Conservation (phyloP, 2,888 invertebrate species). For the Lepidochrysops patricia region DNA sequence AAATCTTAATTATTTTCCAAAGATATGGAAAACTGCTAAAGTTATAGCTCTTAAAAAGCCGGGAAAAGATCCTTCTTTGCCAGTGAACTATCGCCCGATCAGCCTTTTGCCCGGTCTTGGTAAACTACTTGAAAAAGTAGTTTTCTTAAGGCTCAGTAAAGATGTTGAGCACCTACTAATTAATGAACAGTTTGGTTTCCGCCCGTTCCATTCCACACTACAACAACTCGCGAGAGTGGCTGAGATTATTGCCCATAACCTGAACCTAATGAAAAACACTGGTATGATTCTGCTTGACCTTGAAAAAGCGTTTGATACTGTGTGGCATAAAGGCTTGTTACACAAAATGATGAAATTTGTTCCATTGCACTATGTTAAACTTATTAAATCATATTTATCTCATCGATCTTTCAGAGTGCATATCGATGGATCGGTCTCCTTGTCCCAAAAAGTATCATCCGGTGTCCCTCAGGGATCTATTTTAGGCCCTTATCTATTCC, state of each 20-base stretch:
- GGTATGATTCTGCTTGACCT: slow-evolving; percentile 20
- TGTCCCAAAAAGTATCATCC: not conserved
- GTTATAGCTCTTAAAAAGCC: not conserved
- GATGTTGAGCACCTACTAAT: not conserved
- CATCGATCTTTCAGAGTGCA: not conserved
- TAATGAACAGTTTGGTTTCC: slow-evolving; percentile 1
- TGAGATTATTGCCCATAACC: slow-evolving; percentile 15
- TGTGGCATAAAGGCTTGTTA: slow-evolving; percentile 19
- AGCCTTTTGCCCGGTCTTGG: not conserved
- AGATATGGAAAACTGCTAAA: not conserved
- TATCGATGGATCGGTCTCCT: not conserved
- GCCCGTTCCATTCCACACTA: slow-evolving; percentile 4
- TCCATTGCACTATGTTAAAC: not conserved
- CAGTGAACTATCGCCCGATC: not conserved
- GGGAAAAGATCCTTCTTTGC: not conserved
- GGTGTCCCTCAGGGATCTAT: slow-evolving; percentile 9
- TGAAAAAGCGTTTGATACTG: slow-evolving; percentile 20
- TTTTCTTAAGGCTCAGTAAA: not conserved
- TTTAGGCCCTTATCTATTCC: slow-evolving; percentile 6
- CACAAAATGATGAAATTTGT: slow-evolving; percentile 15
- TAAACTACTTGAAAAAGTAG: not conserved
- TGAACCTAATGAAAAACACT: slow-evolving; percentile 14
- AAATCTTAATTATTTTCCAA: not conserved
- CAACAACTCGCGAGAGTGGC: slow-evolving; percentile 16
- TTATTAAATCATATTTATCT: not conserved